Base-by-base conservation (phyloP, 30 jellyfish, hydroid and myxozoan genomes). In the Pelagia noctiluca region DNA sequence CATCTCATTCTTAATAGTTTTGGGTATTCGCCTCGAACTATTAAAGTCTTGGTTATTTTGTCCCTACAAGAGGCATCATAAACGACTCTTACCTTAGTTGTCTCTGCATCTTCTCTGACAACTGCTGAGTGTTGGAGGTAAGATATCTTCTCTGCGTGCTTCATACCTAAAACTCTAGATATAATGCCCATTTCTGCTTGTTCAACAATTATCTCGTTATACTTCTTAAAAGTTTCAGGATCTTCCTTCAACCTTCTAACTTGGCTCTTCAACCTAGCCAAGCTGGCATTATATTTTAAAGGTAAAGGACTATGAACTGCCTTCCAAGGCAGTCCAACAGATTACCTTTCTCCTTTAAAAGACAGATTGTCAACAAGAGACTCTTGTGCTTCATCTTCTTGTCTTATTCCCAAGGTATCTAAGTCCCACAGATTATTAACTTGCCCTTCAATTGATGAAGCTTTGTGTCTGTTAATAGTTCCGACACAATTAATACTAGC, bases 221-320 rank as follows among this genome's bases (percentile, higher is more conserved):
- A 80, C 38, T 80, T 61, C 3, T 62, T 21, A 26, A 62, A 68
- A 23, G 70, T 37, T 26, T 68, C 42, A 13, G 79, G 63, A 48
- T 80, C 49, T 47, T 83, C 23, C 80, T 52, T 54, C 1, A 83
- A 80, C 50, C 53, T 83, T 71, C 37, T 82, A 23, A 66, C 67
- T 69, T n/a, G 81, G 1, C 63, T 19, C 22, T 49, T 53, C 78
- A 69, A 42, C 54, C 87, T 66, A 22, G 77, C 78, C 25, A 66
- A 61, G 69, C 65, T 66, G 3, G 11, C 69, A 36, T 37, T 32
- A 29, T 29, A 82, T 38, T 66, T 82, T 23, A 18, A 67, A 3
- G 92, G 88, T 65, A 82, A 25, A 65, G 87, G 63, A 66, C 78
- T 78, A 82, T 82, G 88, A 12, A 66, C 92, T 65, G 76, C 65